Conservation (phyloP, 2,888 invertebrate species). For the Cryptus armator region DNA sequence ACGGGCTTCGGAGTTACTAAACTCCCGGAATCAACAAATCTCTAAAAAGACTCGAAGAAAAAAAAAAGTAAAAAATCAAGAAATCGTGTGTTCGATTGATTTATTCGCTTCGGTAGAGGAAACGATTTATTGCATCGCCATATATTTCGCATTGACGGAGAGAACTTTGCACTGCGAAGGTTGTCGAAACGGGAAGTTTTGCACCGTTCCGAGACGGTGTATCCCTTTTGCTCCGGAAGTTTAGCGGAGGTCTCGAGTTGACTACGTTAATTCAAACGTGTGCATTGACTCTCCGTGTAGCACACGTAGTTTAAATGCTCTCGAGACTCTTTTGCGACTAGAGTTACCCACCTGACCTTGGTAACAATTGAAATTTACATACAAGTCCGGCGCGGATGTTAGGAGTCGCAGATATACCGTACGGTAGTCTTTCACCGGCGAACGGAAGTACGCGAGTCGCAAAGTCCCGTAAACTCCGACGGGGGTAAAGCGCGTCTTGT, state of each 20-base stretch:
- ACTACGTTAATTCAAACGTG: constrained; percentile 36
- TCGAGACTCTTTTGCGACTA: constrained; percentile 55
- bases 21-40: not conserved
- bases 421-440: constrained; percentile 55
- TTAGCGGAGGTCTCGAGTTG: constrained; percentile 26
- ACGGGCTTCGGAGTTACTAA: not conserved
- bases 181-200: constrained; percentile 51
- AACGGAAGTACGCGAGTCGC: constrained; percentile 64
- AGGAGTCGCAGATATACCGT: constrained; percentile 62
- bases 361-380: constrained; percentile 74
- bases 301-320: not conserved
- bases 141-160: not conserved
- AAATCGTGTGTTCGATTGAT: constrained; percentile 19
- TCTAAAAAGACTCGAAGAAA: not conserved
- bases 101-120: constrained; percentile 8
- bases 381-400: constrained; percentile 57
- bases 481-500: constrained; percentile 36
- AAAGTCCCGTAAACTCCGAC: constrained; percentile 62
- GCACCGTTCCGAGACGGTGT: not conserved
- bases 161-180: constrained; percentile 19
- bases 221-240: constrained; percentile 45
- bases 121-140: constrained; percentile 31
- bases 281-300: constrained; percentile 32
- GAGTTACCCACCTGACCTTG: constrained; percentile 73
- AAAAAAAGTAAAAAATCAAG: constrained; percentile 7